Evolutionary conservation across 2,888 invertebrate species (phyloP), one percentile per base, ranked within the genome.

Genomic region (Nomada flava): DNA sequence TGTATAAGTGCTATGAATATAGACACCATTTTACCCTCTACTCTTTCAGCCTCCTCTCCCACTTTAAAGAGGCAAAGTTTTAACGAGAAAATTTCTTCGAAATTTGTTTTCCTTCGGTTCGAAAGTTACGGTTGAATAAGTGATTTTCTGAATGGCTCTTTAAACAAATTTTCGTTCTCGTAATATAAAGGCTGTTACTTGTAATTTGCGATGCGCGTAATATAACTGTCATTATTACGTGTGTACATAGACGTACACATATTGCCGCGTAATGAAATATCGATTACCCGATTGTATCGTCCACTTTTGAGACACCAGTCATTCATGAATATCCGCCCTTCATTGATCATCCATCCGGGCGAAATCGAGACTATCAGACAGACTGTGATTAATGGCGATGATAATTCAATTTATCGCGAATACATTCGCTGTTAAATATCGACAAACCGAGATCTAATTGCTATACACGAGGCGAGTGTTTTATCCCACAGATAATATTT

Each of bases 371-470:
- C 82, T 70, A 53, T 55, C 52, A 63, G 71, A 74, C 65, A 78
- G 65, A 78, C 76, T 52, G 67, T 82, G 79, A 85, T 85, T 85
- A 85, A 85, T 79, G 68, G 74, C 79, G 79, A 82, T 65, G 76
- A 72, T 71, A 79, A 85, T 85, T 85, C 82, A 74, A 85, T 85
- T 85, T 71, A 59, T 63, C 52, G 64, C 50, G 26, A 53, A 57
- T 42, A 76, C 42, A 59, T 50, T 60, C 29, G 26, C 42, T 26
- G 23, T 60, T 53, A 76, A 82, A 71, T 62, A 60, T 55, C 53
- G 76, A 67, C 65, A 52, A 53, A 65, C 57, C 50, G 15, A 26
- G 50, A 57, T 50, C 63, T 53, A 42, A 55, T 73, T 69, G 20
- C 42, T 62, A 23, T 50, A 62, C 15, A 50, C 15, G 2, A 2